These are phyloP conservation scores for Poeciliopsis turrubarensis DNA, from an alignment of 2,113 vertebrate genomes.

Conservation along the genomic window DNA sequence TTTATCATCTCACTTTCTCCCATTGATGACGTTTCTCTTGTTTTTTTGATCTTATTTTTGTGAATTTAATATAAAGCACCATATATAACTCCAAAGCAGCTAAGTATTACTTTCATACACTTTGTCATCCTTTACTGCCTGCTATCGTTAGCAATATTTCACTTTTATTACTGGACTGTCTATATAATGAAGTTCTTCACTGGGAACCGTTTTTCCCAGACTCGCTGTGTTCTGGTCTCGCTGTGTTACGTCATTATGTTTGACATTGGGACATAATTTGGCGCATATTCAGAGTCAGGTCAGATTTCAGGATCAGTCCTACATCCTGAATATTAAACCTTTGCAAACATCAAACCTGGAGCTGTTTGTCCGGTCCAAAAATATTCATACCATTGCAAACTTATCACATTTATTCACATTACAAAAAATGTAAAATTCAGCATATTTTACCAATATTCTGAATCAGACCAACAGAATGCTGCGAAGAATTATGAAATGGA, in stretches of 20 bases:
- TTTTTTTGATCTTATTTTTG: neutral
- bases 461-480: neutral
- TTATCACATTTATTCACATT: neutral
- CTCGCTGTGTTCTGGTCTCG: too few relatives aligned
- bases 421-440: neutral
- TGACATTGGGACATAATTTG: neutral
- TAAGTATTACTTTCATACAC: too few relatives aligned
- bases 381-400: neutral
- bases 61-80: too few relatives aligned
- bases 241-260: too few relatives aligned
- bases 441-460: neutral
- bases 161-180: too few relatives aligned
- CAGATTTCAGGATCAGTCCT: neutral
- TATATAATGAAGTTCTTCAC: too few relatives aligned
- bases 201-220: too few relatives aligned
- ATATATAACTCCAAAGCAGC: too few relatives aligned
- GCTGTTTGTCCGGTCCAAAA: neutral
- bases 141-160: too few relatives aligned
- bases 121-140: too few relatives aligned
- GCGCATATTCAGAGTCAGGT: neutral
- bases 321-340: neutral
- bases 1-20: slow-evolving; percentile 17
- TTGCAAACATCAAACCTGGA: neutral
- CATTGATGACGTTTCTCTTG: slow-evolving; percentile 5
- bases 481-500: neutral